Conservation (phyloP, 2,113 vertebrate species). For the Hymenochirus boettgeri region DNA sequence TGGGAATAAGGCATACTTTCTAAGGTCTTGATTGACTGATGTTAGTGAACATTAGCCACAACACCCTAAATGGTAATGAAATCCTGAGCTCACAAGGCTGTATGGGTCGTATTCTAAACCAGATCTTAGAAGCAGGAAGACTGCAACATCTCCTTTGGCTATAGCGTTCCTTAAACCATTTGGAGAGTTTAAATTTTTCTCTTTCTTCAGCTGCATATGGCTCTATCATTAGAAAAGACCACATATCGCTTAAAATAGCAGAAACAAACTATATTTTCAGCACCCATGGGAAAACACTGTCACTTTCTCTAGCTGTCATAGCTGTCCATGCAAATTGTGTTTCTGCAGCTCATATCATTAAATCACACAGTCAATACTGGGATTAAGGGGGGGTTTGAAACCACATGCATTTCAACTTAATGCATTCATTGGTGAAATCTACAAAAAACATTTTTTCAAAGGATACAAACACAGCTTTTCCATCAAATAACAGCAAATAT, state of each 20-base stretch:
- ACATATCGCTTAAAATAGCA: constrained; percentile 22
- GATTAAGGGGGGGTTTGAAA: constrained; percentile 5
- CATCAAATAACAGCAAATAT: constrained; percentile 26
- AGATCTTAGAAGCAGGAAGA: too few species aligned
- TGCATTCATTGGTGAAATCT: constrained; percentile 8
- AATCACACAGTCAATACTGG: constrained; percentile 13
- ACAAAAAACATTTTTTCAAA: constrained; percentile 20
- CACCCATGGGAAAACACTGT: constrained; percentile 12
- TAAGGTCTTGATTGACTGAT: too few species aligned
- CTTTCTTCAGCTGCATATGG: constrained; percentile 6
- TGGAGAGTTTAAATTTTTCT: too few species aligned
- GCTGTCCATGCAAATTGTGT: constrained; percentile 13
- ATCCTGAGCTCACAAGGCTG: too few species aligned
- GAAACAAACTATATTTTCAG: constrained; percentile 28
- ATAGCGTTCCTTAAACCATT: too few species aligned
- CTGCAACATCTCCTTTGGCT: too few species aligned
- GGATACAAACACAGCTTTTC: constrained; percentile 13
- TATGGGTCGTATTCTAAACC: too few species aligned
- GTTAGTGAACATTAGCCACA: too few species aligned
- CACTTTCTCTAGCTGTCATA: constrained; percentile 28
- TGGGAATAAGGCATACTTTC: too few species aligned
- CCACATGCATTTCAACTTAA: constrained; percentile 15
- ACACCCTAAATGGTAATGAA: too few species aligned
- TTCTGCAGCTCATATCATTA: constrained; percentile 23
- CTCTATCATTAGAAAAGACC: constrained; percentile 23